Evolutionary conservation across 2,888 invertebrate genomes (phyloP).

Genomic region (Dynastes hyllus): DNA sequence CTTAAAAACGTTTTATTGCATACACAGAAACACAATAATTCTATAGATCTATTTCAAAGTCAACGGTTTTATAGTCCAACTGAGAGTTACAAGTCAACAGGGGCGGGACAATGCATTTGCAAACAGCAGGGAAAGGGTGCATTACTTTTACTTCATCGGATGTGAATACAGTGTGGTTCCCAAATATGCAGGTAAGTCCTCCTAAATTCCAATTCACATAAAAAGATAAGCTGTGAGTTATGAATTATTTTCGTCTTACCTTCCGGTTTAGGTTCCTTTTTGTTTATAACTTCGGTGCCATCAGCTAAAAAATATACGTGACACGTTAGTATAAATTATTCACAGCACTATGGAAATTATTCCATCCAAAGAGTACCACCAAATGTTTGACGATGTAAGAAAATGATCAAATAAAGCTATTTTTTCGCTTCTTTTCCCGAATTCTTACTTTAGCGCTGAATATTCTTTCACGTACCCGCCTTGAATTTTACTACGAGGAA

Average conservation of each 20-base stretch:
- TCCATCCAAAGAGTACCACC: neutral
- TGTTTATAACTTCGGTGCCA: neutral
- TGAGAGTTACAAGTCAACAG: neutral
- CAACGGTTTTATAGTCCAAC: too few relatives aligned
- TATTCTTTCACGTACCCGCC: too few relatives aligned
- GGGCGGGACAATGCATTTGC: neutral
- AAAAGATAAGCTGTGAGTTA: too few relatives aligned
- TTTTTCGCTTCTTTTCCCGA: too few relatives aligned
- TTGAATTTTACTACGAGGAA: too few relatives aligned
- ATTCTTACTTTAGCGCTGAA: too few relatives aligned
- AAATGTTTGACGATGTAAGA: neutral
- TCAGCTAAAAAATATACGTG: neutral
- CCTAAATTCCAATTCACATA: too few relatives aligned
- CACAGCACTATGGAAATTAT: neutral
- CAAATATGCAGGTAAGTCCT: conserved; percentile 5
- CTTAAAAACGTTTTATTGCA: too few relatives aligned
- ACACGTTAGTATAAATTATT: too few relatives aligned
- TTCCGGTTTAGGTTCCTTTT: neutral
- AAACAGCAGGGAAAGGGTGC: neutral
- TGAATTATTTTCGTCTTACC: neutral
- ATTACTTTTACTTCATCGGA: neutral
- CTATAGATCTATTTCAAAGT: too few relatives aligned
- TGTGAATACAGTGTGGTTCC: neutral
- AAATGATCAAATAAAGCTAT: too few relatives aligned
- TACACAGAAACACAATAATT: too few relatives aligned